A percentile compares a stretch with the other conserved stretches of the same genome.
These are phyloP conservation scores for Hemibagrus wyckioides DNA, from an alignment of 2,113 vertebrate genomes.

Conservation along the genomic window DNA sequence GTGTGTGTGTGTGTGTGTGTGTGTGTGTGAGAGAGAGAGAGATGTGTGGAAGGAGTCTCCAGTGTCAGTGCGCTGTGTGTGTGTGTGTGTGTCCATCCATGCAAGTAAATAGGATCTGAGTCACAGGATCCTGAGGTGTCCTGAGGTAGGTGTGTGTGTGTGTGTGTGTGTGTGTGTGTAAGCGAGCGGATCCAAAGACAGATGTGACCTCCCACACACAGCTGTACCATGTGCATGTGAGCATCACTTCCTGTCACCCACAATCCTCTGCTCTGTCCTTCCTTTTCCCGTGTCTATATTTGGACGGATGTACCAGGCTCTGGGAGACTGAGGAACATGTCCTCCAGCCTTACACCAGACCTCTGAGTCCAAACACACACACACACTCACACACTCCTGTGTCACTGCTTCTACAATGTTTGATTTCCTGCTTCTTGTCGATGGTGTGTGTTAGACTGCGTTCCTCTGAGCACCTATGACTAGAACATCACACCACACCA, in stretches of 20 bases:
- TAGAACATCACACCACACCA: background rate
- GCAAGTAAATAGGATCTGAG: constrained; percentile 26
- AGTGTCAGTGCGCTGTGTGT: no score
- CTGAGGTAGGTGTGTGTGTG: background rate
- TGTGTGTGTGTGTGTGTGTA: constrained; percentile 26
- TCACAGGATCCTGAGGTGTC: constrained; percentile 19
- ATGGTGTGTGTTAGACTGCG: background rate
- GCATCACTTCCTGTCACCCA: constrained; percentile 50
- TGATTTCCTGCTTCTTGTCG: background rate
- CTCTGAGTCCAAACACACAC: background rate
- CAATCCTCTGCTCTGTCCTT: constrained; percentile 43
- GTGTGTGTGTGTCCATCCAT: background rate
- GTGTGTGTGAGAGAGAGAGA: no score
- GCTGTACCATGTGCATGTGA: constrained; percentile 24
- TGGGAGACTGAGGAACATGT: background rate
- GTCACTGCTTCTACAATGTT: background rate
- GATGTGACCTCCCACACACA: constrained; percentile 33
- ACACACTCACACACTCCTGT: background rate
- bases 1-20: background rate
- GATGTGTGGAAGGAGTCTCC: no score
- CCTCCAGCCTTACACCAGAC: background rate
- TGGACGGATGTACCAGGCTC: constrained; percentile 31
- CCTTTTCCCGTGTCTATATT: constrained; percentile 47
- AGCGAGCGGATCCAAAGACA: constrained; percentile 35
- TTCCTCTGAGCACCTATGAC: no score